phyloP scores from a whole-genome alignment of 1,140 invertebrate species.

The Amyelois transitella region DNA sequence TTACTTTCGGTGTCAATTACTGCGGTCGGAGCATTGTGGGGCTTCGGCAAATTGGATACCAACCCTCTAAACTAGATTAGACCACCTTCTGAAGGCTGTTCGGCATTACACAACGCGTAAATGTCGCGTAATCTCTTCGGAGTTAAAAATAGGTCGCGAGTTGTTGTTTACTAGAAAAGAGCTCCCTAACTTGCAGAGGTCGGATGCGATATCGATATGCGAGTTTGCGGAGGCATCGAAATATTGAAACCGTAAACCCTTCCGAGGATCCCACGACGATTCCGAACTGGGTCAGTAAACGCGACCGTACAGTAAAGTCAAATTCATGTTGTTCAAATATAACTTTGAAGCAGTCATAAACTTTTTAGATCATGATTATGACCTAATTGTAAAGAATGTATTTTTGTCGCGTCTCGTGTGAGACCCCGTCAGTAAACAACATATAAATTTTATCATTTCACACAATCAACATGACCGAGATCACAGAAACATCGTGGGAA shows the following conservation, averaged over 20 bases:
- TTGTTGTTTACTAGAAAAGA: background rate
- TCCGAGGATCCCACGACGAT: conserved; percentile 41
- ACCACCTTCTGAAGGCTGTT: conserved; percentile 44
- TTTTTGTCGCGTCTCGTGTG: too few species aligned
- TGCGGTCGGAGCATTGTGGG: conserved; percentile 59
- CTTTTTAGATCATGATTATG: too few species aligned
- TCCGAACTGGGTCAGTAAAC: conserved; percentile 47
- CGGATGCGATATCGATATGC: conserved; percentile 2
- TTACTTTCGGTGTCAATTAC: conserved; percentile 58
- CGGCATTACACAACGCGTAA: conserved; percentile 33
- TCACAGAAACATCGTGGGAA: background rate
- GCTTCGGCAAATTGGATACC: conserved; percentile 59
- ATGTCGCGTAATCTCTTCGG: conserved; percentile 30
- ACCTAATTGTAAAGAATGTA: too few species aligned
- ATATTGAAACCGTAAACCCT: conserved; percentile 68
- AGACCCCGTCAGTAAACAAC: background rate
- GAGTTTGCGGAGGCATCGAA: conserved; percentile 38
- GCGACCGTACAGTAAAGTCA: conserved; percentile 38
- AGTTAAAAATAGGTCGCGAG: conserved; percentile 40
- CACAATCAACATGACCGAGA: background rate
- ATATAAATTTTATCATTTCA: background rate
- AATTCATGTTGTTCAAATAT: conserved; percentile 18
- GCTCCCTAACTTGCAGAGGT: background rate
- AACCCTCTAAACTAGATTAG: conserved; percentile 54
- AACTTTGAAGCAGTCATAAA: background rate